Evolutionary conservation across 2,113 vertebrate genomes (phyloP).

Genomic region (Romanogobio albipinnatus): DNA sequence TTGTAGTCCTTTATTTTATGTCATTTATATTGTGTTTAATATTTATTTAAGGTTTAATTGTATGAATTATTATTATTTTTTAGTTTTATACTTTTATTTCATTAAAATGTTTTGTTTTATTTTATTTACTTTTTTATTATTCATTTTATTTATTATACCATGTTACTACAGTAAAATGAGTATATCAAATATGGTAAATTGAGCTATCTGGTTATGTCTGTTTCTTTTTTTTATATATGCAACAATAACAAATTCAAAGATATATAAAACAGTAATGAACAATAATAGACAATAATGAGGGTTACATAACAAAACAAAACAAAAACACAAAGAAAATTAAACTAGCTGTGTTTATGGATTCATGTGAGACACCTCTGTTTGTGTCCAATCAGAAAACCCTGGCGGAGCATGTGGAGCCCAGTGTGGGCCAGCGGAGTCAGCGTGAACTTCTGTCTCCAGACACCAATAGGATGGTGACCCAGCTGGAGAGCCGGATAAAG

Average conservation of each 20-base stretch:
- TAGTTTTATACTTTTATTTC: background rate
- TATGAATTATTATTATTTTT: no score
- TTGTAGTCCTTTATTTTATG: background rate
- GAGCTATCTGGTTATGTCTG: background rate
- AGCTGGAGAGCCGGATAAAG: conserved; percentile 94
- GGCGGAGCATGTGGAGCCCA: conserved; percentile 80
- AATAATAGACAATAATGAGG: no score
- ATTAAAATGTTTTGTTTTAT: background rate
- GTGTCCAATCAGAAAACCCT: conserved; percentile 80
- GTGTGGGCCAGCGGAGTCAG: conserved; percentile 72
- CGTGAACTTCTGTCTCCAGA: conserved; percentile 88
- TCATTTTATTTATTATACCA: background rate
- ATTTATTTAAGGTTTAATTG: no score
- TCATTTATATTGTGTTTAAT: no score
- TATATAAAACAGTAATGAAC: no score
- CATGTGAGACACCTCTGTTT: conserved; percentile 19
- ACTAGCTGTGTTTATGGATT: no score
- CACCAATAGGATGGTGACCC: conserved; percentile 88
- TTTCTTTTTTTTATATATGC: background rate
- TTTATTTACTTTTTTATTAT: no score
- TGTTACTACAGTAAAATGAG: no score
- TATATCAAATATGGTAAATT: background rate
- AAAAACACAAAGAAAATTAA: no score
- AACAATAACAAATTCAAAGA: no score
- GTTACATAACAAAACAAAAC: no score